phyloP scores from a whole-genome alignment of 2,888 invertebrate species.

The Phalera bucephala region DNA sequence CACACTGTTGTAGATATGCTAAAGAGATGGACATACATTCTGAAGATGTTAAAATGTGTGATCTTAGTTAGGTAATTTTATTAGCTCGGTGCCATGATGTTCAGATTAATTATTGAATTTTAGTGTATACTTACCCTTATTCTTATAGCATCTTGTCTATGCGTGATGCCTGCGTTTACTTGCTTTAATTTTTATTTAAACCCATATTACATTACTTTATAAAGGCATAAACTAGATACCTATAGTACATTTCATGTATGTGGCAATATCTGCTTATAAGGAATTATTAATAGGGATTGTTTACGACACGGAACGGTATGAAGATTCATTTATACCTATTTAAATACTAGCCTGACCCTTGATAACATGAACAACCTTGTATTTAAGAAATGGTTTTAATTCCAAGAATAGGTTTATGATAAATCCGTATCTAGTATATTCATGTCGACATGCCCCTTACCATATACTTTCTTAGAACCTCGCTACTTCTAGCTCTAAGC shows the following conservation, averaged over 20 bases:
- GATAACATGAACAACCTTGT: slow-evolving; percentile 26
- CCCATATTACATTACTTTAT: too few relatives aligned
- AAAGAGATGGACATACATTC: too few relatives aligned
- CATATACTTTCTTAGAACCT: slow-evolving; percentile 13
- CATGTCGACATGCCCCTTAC: neutral
- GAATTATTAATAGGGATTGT: too few relatives aligned
- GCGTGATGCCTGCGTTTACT: too few relatives aligned
- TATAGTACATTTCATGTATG: too few relatives aligned
- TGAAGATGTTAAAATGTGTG: neutral
- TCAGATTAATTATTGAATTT: too few relatives aligned
- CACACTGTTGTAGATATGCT: too few relatives aligned
- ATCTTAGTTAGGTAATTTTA: neutral
- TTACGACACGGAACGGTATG: neutral
- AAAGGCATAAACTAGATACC: too few relatives aligned
- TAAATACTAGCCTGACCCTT: slow-evolving; percentile 19
- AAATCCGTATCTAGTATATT: neutral
- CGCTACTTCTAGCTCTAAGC: slow-evolving; percentile 21
- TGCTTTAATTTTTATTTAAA: too few relatives aligned
- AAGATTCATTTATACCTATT: slow-evolving; percentile 31
- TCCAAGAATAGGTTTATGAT: slow-evolving; percentile 26
- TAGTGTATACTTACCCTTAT: too few relatives aligned
- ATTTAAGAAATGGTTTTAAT: slow-evolving; percentile 27
- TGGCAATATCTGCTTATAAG: too few relatives aligned
- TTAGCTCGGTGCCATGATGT: neutral
- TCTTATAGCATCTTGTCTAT: too few relatives aligned